Evolutionary conservation across 2,113 vertebrate genomes (phyloP), one percentile per base, ranked within the genome.

Genomic region (Marmota flaviventris): DNA sequence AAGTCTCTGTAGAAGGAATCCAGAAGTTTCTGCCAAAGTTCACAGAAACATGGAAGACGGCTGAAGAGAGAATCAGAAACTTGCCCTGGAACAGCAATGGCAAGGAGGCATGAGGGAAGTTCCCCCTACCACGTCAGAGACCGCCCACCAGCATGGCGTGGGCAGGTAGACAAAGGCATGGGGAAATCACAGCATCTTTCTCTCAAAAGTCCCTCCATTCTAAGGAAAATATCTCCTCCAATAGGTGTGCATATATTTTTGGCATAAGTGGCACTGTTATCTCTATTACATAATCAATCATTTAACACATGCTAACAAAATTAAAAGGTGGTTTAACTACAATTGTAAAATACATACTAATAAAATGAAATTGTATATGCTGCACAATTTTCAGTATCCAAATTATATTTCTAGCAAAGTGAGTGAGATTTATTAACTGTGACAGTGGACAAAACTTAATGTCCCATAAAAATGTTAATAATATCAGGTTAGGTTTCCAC

Each of bases 401-500:
- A 70, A 87, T 72, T 76, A 16, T 2, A 83, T 73, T 82, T 70
- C n/a, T 61, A 9, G 0, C 75, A 87, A 89, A 29, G 11, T 75
- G n/a, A 95, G 27, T 34, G 42, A 95, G 27, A 39, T 83, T 95
- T 83, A 75, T 56, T 63, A 83, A 48, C 32, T 37, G 1, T 87
- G 70, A 87, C 53, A 75, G 39, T 3, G 75, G 37, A 78, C 9
- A 82, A 88, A 91, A 34, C 27, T 81, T 91, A 88, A 89, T 29
- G 69, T 67, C 29, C 53, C 89, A 56, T 73, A 82, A 94, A 90
- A 94, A 82, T n/a, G 29, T 63, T 82, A 65, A 73, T 34, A 45
- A 77, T 72, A 13, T 72, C 14, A 82, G 42, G 37, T 42, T 76
- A 73, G 3, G 25, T 24, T 88, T 95, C n/a, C 42, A 83, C 34